These are phyloP conservation scores for Recurvirostra avosetta DNA, from an alignment of 2,113 vertebrate genomes.

Conservation along the genomic window DNA sequence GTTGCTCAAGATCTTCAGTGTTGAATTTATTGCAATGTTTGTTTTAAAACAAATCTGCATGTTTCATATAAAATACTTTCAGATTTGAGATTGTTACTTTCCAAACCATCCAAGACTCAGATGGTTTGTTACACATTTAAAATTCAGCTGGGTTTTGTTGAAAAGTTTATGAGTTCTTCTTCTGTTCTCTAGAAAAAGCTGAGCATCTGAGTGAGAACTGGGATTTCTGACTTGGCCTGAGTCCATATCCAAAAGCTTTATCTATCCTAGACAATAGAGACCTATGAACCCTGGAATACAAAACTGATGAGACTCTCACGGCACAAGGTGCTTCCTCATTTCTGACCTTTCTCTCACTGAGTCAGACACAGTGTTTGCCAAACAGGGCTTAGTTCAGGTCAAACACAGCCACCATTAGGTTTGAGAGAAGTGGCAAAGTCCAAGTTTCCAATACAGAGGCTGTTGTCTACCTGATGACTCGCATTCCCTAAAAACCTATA, in stretches of 20 bases:
- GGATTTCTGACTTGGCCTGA: neutral
- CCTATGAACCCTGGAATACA: neutral
- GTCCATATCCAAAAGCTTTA: neutral
- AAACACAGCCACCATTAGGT: neutral
- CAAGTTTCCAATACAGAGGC: neutral
- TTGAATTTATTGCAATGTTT: slow-evolving; percentile 13
- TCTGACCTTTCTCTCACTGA: slow-evolving; percentile 18
- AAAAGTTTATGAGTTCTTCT: neutral
- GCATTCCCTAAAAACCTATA: neutral
- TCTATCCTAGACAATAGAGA: neutral
- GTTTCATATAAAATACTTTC: neutral
- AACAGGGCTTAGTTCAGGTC: neutral
- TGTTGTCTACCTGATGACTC: neutral
- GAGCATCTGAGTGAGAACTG: neutral
- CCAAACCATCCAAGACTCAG: neutral
- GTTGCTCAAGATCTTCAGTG: neutral
- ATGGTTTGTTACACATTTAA: neutral
- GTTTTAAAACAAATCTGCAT: neutral
- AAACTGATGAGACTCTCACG: neutral
- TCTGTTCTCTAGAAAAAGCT: neutral
- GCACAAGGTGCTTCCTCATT: slow-evolving; percentile 22
- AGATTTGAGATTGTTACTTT: neutral
- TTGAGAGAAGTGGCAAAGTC: neutral
- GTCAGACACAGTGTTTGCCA: neutral
- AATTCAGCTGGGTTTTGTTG: neutral